phyloP scores from a whole-genome alignment of 2,888 invertebrate genomes.

The Cremastobaeus sp. region DNA sequence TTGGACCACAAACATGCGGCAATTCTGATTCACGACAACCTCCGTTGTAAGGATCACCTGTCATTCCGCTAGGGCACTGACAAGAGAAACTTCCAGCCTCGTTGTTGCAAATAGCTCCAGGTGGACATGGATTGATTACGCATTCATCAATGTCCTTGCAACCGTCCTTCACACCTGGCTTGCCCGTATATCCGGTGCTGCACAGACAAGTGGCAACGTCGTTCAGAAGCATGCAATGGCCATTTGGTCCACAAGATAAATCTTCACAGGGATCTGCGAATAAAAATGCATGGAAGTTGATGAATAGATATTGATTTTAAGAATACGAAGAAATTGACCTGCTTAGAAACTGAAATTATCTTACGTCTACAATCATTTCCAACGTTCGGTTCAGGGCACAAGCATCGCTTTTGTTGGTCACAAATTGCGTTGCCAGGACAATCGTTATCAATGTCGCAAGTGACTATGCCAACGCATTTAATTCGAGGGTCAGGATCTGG shows the following conservation, averaged over 20 bases:
- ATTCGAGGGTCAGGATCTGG: slow-evolving; percentile 91
- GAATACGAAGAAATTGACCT: too few species aligned
- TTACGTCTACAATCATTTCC: slow-evolving; percentile 95
- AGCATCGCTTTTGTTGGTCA: slow-evolving; percentile 86
- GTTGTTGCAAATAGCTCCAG: slow-evolving; percentile 93
- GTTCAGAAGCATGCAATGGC: slow-evolving; percentile 91
- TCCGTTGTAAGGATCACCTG: slow-evolving; percentile 88
- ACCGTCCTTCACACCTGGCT: slow-evolving; percentile 82
- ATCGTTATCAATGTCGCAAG: slow-evolving; percentile 86
- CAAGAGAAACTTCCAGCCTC: slow-evolving; percentile 91
- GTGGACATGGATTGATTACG: slow-evolving; percentile 87
- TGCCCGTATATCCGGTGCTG: slow-evolving; percentile 88
- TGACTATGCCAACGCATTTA: slow-evolving; percentile 89
- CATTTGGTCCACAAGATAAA: slow-evolving; percentile 89
- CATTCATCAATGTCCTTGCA: slow-evolving; percentile 96
- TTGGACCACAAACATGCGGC: slow-evolving; percentile 85
- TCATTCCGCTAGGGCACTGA: slow-evolving; percentile 90
- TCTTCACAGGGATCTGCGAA: slow-evolving; percentile 92
- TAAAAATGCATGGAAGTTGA: not conserved
- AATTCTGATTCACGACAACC: slow-evolving; percentile 85
- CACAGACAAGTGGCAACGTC: slow-evolving; percentile 92
- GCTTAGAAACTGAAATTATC: too few species aligned
- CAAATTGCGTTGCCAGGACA: slow-evolving; percentile 95
- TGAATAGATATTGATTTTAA: too few species aligned
- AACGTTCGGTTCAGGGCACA: slow-evolving; percentile 94